Base-by-base conservation (phyloP, 1,140 invertebrate genomes). In the Rhopalosiphum padi region DNA sequence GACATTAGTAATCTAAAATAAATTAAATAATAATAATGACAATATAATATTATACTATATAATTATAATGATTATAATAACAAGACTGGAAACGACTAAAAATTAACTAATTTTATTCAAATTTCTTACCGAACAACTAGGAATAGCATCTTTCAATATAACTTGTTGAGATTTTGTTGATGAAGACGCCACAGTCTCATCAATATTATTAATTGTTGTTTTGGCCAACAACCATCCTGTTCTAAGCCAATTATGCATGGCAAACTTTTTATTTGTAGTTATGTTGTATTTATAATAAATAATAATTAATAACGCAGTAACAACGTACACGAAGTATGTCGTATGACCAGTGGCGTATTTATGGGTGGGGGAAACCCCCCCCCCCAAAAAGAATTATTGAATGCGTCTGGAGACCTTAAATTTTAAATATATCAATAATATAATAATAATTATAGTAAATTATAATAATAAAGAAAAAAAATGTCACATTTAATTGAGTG, bases 61-160 rank as follows among this genome's bases (percentile, higher is more conserved):
- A 48, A 48, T 48, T 48, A 48, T 48, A 48, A 48, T 82, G 37
- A 35, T 82, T 82, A 53, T 53, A 82, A 82, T 82, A 35, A 82
- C 77, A 82, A 82, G n/a, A 77, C 77, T 82, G 77, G 77, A 82
- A 82, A 82, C 77, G 37, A 93, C 35, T 85, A 90, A 55, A 88
- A 86, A 60, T 92, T 87, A 46, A 68, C 43, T 48, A 43, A 51
- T 94, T 94, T 94, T 86, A 48, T 85, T 60, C 53, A 43, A 68
- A 37, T 90, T 55, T 55, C 37, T 41, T 60, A 37, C 21, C 83
- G 83, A 85, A 43, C 86, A 88, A 35, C 86, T 51, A 88, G 46
- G 86, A 87, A 87, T 87, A 88, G 86, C 86, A 51, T 88, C 86
- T 88, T 88, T 51, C 85, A 87, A 87, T 46, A 48, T 87, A 48